Evolutionary conservation across 1,140 invertebrate genomes (phyloP).

Genomic region (Euura lappo): DNA sequence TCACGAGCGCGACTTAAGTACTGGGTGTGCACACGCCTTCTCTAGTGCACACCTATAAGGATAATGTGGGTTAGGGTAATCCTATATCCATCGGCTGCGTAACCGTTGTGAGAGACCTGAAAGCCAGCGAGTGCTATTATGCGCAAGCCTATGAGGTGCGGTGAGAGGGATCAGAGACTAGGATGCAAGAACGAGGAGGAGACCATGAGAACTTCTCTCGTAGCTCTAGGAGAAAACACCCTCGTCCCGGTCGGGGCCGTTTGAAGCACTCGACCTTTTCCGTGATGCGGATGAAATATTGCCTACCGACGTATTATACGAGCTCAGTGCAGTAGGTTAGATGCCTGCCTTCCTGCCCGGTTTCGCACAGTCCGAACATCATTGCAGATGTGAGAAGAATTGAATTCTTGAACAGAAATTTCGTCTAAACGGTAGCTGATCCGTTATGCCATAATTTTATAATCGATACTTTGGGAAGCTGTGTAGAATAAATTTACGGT

Average conservation of each 20-base stretch:
- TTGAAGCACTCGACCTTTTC: not conserved
- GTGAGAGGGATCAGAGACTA: not conserved
- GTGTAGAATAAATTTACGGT: no score
- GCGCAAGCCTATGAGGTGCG: not conserved
- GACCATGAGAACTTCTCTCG: slow-evolving; percentile 1
- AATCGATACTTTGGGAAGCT: no score
- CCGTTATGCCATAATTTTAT: no score
- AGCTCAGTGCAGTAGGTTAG: no score
- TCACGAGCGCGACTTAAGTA: not conserved
- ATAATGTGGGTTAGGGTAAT: slow-evolving; percentile 2
- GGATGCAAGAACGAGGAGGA: not conserved
- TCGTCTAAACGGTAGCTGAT: no score
- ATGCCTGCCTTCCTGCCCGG: no score
- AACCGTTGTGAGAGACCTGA: not conserved
- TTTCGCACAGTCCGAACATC: no score
- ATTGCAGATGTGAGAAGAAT: no score
- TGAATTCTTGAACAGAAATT: no score
- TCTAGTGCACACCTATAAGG: not conserved
- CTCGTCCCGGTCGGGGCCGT: not conserved
- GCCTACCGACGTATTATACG: not conserved
- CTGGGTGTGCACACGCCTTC: not conserved
- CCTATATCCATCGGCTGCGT: not conserved
- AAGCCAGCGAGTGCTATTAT: not conserved
- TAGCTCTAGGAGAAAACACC: not conserved
- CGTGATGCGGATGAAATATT: not conserved